A percentile compares a stretch with the other conserved stretches of the same genome.
phyloP scores from a whole-genome alignment of 1,140 invertebrate genomes.

The Ridgeia piscesae region DNA sequence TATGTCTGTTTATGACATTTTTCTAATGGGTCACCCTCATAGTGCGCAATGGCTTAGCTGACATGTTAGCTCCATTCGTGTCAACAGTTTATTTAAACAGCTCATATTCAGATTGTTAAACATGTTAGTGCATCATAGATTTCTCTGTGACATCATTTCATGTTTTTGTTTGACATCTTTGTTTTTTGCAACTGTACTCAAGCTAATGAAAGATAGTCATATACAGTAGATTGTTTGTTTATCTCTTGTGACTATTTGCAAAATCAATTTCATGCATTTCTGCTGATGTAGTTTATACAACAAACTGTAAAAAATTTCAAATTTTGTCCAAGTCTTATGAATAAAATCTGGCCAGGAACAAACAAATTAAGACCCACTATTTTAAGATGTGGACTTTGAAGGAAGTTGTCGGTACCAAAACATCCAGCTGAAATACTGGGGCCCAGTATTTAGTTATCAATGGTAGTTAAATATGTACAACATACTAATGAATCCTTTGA shows the following conservation, averaged over 20 bases:
- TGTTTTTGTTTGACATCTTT: not conserved
- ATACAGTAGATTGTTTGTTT: no score
- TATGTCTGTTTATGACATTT: no score
- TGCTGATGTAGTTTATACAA: not conserved
- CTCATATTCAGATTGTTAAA: not conserved
- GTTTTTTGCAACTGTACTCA: not conserved
- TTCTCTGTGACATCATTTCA: no score
- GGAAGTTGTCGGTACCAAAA: not conserved
- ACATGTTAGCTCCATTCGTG: not conserved
- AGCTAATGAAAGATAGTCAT: not conserved
- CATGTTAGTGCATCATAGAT: no score
- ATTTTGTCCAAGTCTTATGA: no score
- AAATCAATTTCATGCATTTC: not conserved
- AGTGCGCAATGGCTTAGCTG: no score
- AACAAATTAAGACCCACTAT: no score
- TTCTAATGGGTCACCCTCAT: no score
- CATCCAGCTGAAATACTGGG: not conserved
- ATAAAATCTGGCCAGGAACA: no score
- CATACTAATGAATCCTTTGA: constrained; percentile 93
- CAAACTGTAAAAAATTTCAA: not conserved
- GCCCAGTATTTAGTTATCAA: not conserved
- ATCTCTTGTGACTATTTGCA: not conserved
- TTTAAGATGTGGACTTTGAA: not conserved
- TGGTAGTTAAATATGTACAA: constrained; percentile 36
- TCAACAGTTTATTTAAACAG: not conserved